Base-by-base conservation (phyloP, 2,888 invertebrate genomes). In the Caradrina kadenii region DNA sequence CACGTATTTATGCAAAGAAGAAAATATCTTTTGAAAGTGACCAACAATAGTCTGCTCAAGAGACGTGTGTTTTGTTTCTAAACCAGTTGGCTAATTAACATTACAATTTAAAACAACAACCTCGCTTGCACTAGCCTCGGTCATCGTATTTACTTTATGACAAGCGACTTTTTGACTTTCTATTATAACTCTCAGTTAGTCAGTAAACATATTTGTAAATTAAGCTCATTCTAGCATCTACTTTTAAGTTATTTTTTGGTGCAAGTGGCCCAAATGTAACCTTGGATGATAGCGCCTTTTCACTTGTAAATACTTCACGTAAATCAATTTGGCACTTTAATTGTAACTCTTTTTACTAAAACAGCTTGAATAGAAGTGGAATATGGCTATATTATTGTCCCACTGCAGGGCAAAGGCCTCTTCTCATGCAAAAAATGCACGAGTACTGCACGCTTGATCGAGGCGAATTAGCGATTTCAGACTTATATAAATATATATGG, bases 61-160 rank as follows among this genome's bases (percentile, higher is more conserved):
- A n/a, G 59, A 60, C 39, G 58, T 54, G 52, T 45, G 35, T 62
- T 61, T 68, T 63, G 63, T 54, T 67, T 31, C 21, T 17, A 58
- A 71, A 73, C 69, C 63, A 65, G 69, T 72, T 73, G 13, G 39
- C 19, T 70, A 54, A 63, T 83, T 74, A 79, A 64, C 76, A 84
- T 84, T 56, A 81, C 76, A 81, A 82, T 76, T 53, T 69, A 66
- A 79, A 63, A 81, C 76, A 82, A 71, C 71, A 45, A 45, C 6
- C 15, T 15, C 3, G 45, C 45, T 45, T 17, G 45, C 45, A 5
- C 45, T 45, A 17, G 15, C 4, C 1, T 15, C 4, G 45, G 17
- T 3, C 13, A 45, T 45, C 15, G 5, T 45, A 17, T 45, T 45
- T 15, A 17, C 45, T 45, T 17, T 15, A 15, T 13, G 17, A 45